Base-by-base conservation (phyloP, 2,888 invertebrate genomes). In the Odontomyia ornata region DNA sequence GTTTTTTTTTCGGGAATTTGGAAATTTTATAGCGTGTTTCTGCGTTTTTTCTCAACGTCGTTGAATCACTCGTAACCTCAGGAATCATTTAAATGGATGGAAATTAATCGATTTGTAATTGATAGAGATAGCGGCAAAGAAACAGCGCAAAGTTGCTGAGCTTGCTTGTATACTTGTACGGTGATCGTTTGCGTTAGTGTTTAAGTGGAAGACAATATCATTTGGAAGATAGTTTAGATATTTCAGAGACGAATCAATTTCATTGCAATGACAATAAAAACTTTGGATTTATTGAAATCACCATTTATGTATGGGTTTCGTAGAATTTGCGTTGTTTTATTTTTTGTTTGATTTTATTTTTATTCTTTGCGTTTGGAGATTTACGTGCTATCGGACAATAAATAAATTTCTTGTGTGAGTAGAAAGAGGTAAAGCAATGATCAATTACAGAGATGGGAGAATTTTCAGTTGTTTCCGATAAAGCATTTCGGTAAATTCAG, bases 101-200 rank as follows among this genome's bases (percentile, higher is more conserved):
- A 73, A 73, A 73, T 73, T 57, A 43, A 73, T 73, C 73, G 73
- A 73, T 73, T 73, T 69, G 69, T 69, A 69, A 69, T 69, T 69
- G 69, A 46, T 69, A 7, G 43, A 57, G 56, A 72, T 72, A 56
- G 56, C 28, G 30, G 65, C 23, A 21, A 28, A 11, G 25, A 23
- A 60, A 25, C 69, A 69, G 28, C 46, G 46, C 69, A 18, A 69
- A 69, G 47, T 69, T 46, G 69, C 47, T 27, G 69, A 69, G 43
- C 46, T 69, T n/a, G 46, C 25, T 15, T 7, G 3, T 36, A 36
- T 67, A 15, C 18, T 25, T 47, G 46, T 25, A 47, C 36, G 36
- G 9, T 3, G 36, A 36, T 36, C 36, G 9, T 36, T 36, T 36
- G 3, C 36, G 36, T 36, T 36, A 5, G 36, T 36, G 36, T 36